phyloP scores from a whole-genome alignment of 2,888 invertebrate genomes.

The Neocrepidodera transversa region DNA sequence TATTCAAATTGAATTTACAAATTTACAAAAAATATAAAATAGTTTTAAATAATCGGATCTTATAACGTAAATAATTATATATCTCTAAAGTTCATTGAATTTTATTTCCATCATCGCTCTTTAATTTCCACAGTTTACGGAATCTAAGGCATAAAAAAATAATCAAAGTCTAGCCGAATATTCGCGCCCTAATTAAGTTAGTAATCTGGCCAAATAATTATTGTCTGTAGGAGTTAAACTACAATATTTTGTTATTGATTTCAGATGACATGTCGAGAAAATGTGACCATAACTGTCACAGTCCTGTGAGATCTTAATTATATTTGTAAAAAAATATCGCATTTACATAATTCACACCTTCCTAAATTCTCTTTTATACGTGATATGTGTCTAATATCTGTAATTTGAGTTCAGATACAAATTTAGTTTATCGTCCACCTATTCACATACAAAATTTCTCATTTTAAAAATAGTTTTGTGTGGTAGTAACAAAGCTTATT shows the following conservation, averaged over 20 bases:
- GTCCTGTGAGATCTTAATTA: too few relatives aligned
- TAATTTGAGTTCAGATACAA: conserved; percentile 3
- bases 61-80: too few relatives aligned
- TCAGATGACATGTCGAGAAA: too few relatives aligned
- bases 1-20: too few relatives aligned
- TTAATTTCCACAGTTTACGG: conserved; percentile 27
- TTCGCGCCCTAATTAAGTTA: background rate
- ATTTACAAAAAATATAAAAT: too few relatives aligned
- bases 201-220: too few relatives aligned
- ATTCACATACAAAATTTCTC: conserved; percentile 7
- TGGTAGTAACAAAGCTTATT: too few relatives aligned
- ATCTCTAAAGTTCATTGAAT: conserved; percentile 29
- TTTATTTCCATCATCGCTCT: conserved; percentile 19
- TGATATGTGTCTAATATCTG: conserved; percentile 1
- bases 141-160: conserved; percentile 17
- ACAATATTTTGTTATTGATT: too few relatives aligned
- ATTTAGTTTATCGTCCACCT: background rate
- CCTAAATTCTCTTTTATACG: background rate
- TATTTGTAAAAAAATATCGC: too few relatives aligned
- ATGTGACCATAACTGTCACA: too few relatives aligned
- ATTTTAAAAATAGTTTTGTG: background rate
- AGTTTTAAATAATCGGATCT: too few relatives aligned
- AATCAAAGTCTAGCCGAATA: conserved; percentile 5
- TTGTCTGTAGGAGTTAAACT: too few relatives aligned
- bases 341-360: conserved; percentile 2